Conservation (phyloP, 2,888 invertebrate genomes). For the Cinara cedri region DNA sequence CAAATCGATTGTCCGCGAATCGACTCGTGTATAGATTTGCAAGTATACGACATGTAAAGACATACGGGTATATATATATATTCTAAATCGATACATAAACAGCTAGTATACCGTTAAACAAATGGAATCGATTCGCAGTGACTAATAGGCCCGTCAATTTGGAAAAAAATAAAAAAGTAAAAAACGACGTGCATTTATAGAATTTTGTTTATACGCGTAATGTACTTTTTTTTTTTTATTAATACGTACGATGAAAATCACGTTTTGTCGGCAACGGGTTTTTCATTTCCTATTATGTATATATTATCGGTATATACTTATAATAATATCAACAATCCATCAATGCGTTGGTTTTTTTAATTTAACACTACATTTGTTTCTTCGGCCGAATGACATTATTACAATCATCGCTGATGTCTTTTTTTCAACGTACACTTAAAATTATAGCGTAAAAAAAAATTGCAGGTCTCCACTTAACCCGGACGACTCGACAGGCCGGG, state of each 20-base stretch:
- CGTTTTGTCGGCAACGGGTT: slow-evolving; percentile 11
- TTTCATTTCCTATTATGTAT: not conserved
- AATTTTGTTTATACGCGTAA: not conserved
- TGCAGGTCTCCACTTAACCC: too few relatives aligned
- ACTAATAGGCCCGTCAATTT: too few relatives aligned
- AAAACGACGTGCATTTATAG: not conserved
- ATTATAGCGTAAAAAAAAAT: too few relatives aligned
- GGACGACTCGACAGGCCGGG: too few relatives aligned
- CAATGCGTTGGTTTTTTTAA: not conserved
- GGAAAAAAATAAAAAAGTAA: slow-evolving; percentile 1
- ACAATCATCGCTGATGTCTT: too few relatives aligned
- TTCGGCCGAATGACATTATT: too few relatives aligned
- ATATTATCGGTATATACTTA: too few relatives aligned
- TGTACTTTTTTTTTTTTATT: slow-evolving; percentile 16
- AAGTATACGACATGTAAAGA: not conserved
- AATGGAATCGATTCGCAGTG: not conserved
- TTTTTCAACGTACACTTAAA: too few relatives aligned
- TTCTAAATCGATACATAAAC: too few relatives aligned
- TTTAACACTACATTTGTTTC: too few relatives aligned
- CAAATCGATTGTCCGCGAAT: too few relatives aligned
- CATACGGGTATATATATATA: not conserved
- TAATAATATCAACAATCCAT: not conserved
- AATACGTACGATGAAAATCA: not conserved
- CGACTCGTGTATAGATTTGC: not conserved
- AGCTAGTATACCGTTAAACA: too few relatives aligned